Evolutionary conservation across 2,113 vertebrate species (phyloP).

Genomic region (Cyphomyrus plagiostoma): DNA sequence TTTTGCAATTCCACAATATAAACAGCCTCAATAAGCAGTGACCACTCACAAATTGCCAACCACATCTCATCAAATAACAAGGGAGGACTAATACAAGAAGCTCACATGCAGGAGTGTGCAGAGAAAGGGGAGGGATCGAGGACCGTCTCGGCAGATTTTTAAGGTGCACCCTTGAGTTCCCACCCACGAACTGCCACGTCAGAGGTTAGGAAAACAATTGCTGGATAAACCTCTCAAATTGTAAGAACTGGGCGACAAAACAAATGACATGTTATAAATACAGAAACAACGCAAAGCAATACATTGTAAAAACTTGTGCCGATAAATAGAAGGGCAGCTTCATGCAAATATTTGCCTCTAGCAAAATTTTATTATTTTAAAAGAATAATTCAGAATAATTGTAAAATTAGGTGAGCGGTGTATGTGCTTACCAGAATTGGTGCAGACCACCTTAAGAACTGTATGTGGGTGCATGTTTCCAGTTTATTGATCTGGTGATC

Average conservation of each 20-base stretch:
- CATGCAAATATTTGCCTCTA: background rate
- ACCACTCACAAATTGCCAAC: constrained; percentile 10
- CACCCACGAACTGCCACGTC: background rate
- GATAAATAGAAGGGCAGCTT: background rate
- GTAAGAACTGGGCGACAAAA: background rate
- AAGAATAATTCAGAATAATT: background rate
- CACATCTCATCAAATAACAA: constrained; percentile 32
- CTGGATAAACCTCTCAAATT: background rate
- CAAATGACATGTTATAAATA: background rate
- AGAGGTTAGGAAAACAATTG: background rate
- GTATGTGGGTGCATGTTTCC: constrained; percentile 39
- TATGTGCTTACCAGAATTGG: background rate
- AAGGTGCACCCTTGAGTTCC: constrained; percentile 1
- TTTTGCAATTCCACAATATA: background rate
- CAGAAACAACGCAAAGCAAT: background rate
- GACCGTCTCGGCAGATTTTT: background rate
- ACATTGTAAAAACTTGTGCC: background rate
- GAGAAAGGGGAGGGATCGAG: constrained; percentile 45
- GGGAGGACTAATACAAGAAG: constrained; percentile 37
- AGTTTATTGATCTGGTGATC: constrained; percentile 53
- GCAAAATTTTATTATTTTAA: background rate
- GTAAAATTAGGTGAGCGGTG: background rate
- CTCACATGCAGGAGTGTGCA: constrained; percentile 37
- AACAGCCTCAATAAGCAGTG: background rate
- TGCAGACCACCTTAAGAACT: constrained; percentile 54